Base-by-base conservation (phyloP, 2,888 invertebrate genomes). In the Ormyrus thymus region DNA sequence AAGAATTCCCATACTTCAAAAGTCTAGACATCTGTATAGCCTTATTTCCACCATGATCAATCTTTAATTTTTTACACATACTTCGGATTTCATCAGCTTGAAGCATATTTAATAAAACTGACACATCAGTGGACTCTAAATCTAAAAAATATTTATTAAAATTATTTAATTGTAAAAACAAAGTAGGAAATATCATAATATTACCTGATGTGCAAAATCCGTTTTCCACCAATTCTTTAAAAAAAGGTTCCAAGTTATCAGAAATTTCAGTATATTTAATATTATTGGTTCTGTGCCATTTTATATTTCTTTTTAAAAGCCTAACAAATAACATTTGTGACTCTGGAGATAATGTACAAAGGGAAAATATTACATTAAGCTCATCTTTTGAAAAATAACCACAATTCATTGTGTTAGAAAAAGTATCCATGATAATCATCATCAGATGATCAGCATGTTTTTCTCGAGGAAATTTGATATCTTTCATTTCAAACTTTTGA, bases 301-400 rank as follows among this genome's bases (percentile, higher is more conserved):
- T 56, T 11, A 81, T 72, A 72, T 86, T 86, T 48, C 89, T 84
- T 76, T 86, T 87, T 5, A 88, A 69, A 79, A 89, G 81, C 75
- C 86, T 86, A 1, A 84, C 83, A 9, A 89, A 79, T 43, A 89
- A 79, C 70, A 83, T 86, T 81, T 89, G 88, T 0, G 87, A 85
- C 10, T 83, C 59, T 4, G 48, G 48, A 4, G 83, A 82, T 11
- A 89, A 71, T 0, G 84, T 85, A 10, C 89, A 64, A 7, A 86
- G 81, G 0, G 81, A 80, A 78, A 85, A 88, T 75, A 89, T 74
- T 6, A 78, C 80, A 76, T 88, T 84, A 0, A 87, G 55, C 78
- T 89, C 89, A 0, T 78, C 43, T 45, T 83, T 79, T n/a, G 82
- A 53, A 53, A 89, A 89, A 78, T 89, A 89, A 9, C 87, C 87